phyloP scores from a whole-genome alignment of 2,113 vertebrate genomes.

The Puntigrus tetrazona region DNA sequence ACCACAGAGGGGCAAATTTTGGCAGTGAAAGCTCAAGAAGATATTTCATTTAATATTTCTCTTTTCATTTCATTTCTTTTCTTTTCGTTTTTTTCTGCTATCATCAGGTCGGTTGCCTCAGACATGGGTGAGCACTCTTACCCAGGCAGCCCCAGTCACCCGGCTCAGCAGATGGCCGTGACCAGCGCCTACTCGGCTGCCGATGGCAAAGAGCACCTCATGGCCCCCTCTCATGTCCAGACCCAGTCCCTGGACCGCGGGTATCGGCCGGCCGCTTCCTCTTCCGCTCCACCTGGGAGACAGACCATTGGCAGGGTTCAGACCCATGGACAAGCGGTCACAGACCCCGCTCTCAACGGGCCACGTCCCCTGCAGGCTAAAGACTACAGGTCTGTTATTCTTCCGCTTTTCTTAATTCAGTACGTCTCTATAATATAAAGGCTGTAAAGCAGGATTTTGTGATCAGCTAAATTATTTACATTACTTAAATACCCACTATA shows the following conservation, averaged over 20 bases:
- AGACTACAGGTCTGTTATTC: conserved; percentile 79
- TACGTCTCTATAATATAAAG: background rate
- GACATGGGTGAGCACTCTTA: conserved; percentile 80
- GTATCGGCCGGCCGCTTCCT: conserved; percentile 66
- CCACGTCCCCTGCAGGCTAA: conserved; percentile 83
- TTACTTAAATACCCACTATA: background rate
- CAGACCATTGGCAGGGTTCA: conserved; percentile 84
- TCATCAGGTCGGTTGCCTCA: conserved; percentile 80
- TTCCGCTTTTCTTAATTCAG: conserved; percentile 37
- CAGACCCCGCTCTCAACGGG: conserved; percentile 84
- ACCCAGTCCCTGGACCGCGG: conserved; percentile 80
- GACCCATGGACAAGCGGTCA: conserved; percentile 70
- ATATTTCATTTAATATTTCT: background rate
- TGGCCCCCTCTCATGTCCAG: conserved; percentile 75
- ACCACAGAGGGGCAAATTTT: background rate
- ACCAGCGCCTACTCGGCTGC: conserved; percentile 71
- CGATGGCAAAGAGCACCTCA: conserved; percentile 74
- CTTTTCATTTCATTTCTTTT: background rate
- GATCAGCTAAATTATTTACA: background rate
- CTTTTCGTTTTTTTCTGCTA: background rate
- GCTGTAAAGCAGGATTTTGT: background rate
- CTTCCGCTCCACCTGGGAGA: conserved; percentile 64
- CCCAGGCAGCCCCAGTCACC: conserved; percentile 87
- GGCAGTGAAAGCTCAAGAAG: background rate
- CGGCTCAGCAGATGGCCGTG: conserved; percentile 70